These are phyloP conservation scores for Actinia equina DNA, from an alignment of 64 coral and sea anemone genomes.

Conservation along the genomic window DNA sequence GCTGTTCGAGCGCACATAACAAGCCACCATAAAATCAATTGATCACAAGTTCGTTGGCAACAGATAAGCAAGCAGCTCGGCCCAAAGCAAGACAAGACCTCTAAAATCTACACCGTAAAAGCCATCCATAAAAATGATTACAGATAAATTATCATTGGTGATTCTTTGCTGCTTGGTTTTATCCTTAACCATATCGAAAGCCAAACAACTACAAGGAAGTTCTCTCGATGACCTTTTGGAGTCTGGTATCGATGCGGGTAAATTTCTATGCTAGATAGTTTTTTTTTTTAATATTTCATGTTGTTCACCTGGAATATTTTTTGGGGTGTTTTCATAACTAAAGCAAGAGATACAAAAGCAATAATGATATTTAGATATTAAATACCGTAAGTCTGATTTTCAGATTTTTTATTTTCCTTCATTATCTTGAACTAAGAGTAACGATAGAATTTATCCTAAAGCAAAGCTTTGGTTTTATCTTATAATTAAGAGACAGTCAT, in stretches of 20 bases:
- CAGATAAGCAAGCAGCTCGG: neutral
- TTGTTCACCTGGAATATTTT: neutral
- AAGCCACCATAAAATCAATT: neutral
- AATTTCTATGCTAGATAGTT: neutral
- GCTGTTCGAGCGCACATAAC: slow-evolving; percentile 5
- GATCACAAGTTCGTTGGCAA: neutral
- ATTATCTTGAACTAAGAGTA: too few species aligned
- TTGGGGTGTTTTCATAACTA: neutral
- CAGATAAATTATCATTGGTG: neutral
- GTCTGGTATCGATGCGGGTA: neutral
- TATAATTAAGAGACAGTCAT: too few species aligned
- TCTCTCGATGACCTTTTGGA: slow-evolving; percentile 14
- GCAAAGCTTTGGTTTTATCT: too few species aligned
- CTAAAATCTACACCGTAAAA: neutral
- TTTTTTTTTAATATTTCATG: neutral
- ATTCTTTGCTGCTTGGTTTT: neutral
- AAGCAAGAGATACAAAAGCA: neutral
- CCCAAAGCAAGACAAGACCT: neutral
- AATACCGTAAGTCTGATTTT: neutral
- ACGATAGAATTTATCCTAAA: too few species aligned
- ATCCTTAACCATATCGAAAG: slow-evolving; percentile 4
- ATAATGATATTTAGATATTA: neutral
- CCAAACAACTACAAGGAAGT: neutral
- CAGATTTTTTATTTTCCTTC: too few species aligned
- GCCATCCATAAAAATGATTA: neutral